Percentiles rank a stretch among this genome's conserved stretches.
These are phyloP conservation scores for Ypsolopha sequella DNA, from an alignment of 2,888 invertebrate genomes.

Conservation along the genomic window DNA sequence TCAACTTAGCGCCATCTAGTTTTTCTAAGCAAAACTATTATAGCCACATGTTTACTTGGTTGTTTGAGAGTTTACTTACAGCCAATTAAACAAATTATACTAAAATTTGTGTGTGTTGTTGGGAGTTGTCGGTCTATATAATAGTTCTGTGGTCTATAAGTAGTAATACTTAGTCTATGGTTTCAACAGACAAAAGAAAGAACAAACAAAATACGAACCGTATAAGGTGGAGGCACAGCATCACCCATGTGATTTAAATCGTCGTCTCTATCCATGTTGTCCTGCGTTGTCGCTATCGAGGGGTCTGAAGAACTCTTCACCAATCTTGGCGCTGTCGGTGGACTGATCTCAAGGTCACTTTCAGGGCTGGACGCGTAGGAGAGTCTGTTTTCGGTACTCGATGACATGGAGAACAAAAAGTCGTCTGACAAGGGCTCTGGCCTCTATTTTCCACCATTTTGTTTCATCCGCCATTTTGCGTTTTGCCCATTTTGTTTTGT, in stretches of 20 bases:
- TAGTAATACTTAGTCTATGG: too few relatives aligned
- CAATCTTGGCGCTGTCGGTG: constrained; percentile 85
- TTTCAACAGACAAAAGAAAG: too few relatives aligned
- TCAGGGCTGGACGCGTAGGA: constrained; percentile 97
- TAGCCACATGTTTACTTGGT: too few relatives aligned
- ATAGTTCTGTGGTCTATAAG: too few relatives aligned
- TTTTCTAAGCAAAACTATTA: too few relatives aligned
- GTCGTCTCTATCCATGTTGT: constrained; percentile 79
- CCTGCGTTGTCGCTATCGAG: constrained; percentile 93
- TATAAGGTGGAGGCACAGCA: constrained; percentile 88
- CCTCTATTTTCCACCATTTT: constrained; percentile 73
- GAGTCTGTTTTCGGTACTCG: constrained; percentile 80
- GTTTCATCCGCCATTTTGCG: constrained; percentile 24
- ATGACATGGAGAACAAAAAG: constrained; percentile 98
- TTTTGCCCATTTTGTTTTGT: constrained; percentile 33
- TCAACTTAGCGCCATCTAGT: too few relatives aligned
- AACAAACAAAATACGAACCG: constrained; percentile 70
- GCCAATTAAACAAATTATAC: too few relatives aligned
- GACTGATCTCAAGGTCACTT: constrained; percentile 84
- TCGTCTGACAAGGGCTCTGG: constrained; percentile 97
- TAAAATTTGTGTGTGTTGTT: too few relatives aligned
- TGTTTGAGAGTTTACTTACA: too few relatives aligned
- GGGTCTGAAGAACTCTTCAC: constrained; percentile 94
- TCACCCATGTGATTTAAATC: constrained; percentile 69
- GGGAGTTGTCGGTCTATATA: too few relatives aligned